phyloP scores from a whole-genome alignment of 2,113 vertebrate genomes.

The Engraulis encrasicolus region DNA sequence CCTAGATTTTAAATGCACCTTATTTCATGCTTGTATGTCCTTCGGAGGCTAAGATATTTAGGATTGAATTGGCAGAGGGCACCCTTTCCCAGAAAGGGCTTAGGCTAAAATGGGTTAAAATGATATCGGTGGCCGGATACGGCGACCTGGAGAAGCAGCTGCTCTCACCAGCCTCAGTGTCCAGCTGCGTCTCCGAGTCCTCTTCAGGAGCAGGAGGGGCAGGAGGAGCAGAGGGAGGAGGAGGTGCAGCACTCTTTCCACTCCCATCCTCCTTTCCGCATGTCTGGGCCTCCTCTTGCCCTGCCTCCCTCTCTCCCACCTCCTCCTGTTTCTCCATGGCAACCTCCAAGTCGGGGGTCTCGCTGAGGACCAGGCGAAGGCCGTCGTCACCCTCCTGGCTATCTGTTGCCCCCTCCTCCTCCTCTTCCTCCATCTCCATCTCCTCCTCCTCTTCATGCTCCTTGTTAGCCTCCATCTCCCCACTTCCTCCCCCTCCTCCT shows the following conservation, averaged over 20 bases:
- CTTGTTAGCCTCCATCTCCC: too few species aligned
- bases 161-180: neutral
- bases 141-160: too few species aligned
- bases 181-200: neutral
- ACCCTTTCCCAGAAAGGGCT: too few species aligned
- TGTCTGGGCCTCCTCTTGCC: neutral
- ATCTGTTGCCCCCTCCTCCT: neutral
- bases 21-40: too few species aligned
- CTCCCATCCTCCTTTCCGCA: neutral
- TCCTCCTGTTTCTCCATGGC: neutral
- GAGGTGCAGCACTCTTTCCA: neutral
- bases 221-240: neutral
- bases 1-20: too few species aligned
- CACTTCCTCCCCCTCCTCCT: constrained; percentile 3
- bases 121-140: too few species aligned
- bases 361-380: neutral
- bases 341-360: neutral
- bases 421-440: constrained; percentile 31
- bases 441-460: constrained; percentile 55
- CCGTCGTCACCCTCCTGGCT: neutral
- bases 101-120: too few species aligned
- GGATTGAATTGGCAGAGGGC: too few species aligned
- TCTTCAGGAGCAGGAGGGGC: neutral
- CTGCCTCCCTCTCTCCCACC: neutral
- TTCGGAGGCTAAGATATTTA: too few species aligned